These are phyloP conservation scores for Meandrina meandrites DNA, from an alignment of 92 coral and sea anemone species.

Conservation along the genomic window DNA sequence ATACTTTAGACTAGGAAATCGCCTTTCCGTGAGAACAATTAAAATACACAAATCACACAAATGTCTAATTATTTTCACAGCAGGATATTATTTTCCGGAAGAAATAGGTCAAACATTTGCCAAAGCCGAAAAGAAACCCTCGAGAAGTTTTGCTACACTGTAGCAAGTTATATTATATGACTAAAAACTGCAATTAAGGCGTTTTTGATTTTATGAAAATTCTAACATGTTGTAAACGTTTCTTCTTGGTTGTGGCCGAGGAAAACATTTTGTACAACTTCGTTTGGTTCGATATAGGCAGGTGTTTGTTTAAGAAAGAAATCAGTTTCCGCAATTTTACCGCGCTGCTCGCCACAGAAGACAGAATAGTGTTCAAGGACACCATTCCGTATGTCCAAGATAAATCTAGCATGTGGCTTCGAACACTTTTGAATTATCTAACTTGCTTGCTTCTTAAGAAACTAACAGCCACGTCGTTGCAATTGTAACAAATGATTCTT, in stretches of 20 bases:
- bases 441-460: not conserved
- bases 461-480: not conserved
- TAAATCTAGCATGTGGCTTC: not conserved
- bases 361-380: not conserved
- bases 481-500: not conserved
- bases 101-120: not conserved
- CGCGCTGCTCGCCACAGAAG: not conserved
- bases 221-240: not conserved
- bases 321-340: constrained; percentile 1
- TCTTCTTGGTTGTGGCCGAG: not conserved
- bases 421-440: not conserved
- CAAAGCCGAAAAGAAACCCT: not conserved
- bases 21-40: not conserved
- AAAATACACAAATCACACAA: not conserved
- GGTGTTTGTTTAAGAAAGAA: constrained; percentile 8
- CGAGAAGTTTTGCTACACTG: constrained; percentile 6
- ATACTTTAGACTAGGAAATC: not conserved
- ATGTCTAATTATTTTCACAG: constrained; percentile 10
- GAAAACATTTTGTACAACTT: not conserved
- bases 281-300: not conserved
- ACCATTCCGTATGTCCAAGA: not conserved
- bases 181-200: not conserved
- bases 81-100: not conserved
- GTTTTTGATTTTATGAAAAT: not conserved
- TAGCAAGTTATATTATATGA: not conserved